phyloP scores from a whole-genome alignment of 2,797 vertebrate genomes.

The Adrianichthys oophorus region DNA sequence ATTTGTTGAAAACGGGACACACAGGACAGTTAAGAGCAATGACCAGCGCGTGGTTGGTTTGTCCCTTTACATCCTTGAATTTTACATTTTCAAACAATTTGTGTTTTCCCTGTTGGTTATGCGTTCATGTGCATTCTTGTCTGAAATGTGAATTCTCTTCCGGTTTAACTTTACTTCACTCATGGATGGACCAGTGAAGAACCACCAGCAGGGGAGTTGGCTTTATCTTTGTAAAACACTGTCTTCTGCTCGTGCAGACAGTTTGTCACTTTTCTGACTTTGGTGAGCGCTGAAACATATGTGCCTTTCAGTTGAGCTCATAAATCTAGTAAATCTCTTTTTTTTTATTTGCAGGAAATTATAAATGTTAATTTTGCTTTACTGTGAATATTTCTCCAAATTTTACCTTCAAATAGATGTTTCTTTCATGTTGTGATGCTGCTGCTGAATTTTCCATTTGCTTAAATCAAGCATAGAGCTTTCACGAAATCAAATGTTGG shows the following conservation, averaged over 20 bases:
- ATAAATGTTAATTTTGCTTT: constrained; percentile 39
- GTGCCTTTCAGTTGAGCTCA: constrained; percentile 22
- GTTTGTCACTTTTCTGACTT: constrained; percentile 4
- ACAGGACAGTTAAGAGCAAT: too few relatives aligned
- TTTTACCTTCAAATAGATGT: not conserved
- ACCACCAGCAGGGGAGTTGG: not conserved
- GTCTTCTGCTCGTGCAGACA: not conserved
- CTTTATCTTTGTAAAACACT: not conserved
- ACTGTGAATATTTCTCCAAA: constrained; percentile 34
- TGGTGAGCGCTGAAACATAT: constrained; percentile 8
- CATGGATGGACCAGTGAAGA: too few relatives aligned
- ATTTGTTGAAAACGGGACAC: too few relatives aligned
- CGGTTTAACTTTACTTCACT: too few relatives aligned
- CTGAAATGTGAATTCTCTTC: too few relatives aligned
- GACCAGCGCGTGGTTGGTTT: too few relatives aligned
- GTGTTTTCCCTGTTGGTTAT: too few relatives aligned
- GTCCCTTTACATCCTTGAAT: too few relatives aligned
- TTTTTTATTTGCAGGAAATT: constrained; percentile 25
- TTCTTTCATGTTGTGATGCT: constrained; percentile 10
- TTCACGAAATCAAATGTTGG: constrained; percentile 1
- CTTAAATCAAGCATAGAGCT: not conserved
- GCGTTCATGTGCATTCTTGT: too few relatives aligned
- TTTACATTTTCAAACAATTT: too few relatives aligned
- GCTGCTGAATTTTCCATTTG: constrained; percentile 5
- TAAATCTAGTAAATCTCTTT: constrained; percentile 4